Base-by-base conservation (phyloP, 1,140 invertebrate genomes). In the Hestina assimilis region DNA sequence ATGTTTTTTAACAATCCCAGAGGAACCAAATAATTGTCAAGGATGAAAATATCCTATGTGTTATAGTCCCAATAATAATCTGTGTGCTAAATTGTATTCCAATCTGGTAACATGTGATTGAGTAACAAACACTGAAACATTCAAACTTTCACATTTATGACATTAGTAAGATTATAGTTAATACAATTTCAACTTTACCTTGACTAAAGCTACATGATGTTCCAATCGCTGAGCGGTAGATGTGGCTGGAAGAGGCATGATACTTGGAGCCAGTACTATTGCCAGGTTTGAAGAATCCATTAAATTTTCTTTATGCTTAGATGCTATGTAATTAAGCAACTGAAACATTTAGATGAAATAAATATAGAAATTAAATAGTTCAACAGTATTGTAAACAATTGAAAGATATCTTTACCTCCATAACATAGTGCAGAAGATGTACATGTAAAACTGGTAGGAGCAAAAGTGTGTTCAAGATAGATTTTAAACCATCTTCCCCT, bases 271-370 rank as follows among this genome's bases (percentile, higher is more conserved):
- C 74, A 96, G 83, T 9, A 96, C 92, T 63, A 95, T 93, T 0
- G 95, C 93, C 28, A 96, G 83, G 81, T 96, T 97, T 35, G 92
- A 92, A 35, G 92, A 85, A 67, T 92, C 91, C 96, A 97, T 97
- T 84, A 94, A 93, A 76, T 96, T 97, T 20, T 90, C 87, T n/a
- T 91, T 90, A 29, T 89, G 87, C 52, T 67, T 80, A 19, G 80
- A 80, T 62, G 89, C 83, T 51, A 89, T 83, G 52, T 73, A 89
- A 61, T 86, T 87, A 23, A 89, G 72, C 43, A 89, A 73, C 89
- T 89, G 63, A 48, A 85, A 50, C 41, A 50, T 19, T 14, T 38
- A 23, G 9, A 42, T 4, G 15, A 15, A 47, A 52, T 11, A 53
- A 11, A 28, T n/a, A 43, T 42, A 20, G 24, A 26, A 8, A 12